Base-by-base conservation (phyloP, 2,113 vertebrate species). In the Capreolus pygargus region DNA sequence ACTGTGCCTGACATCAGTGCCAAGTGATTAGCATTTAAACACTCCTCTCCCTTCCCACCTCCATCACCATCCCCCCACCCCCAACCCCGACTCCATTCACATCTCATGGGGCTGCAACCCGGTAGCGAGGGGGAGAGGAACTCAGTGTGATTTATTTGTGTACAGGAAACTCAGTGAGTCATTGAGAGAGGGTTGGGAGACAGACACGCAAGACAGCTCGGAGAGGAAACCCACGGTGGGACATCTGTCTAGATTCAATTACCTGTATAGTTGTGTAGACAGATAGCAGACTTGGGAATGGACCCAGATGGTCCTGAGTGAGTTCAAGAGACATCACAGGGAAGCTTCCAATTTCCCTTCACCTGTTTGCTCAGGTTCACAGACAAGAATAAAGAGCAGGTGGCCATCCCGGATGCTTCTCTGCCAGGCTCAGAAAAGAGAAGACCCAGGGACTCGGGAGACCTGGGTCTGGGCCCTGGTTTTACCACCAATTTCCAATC, bases 391-490 rank as follows among this genome's bases (percentile, higher is more conserved):
- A 4, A 52, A 86, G 36, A 57, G 3, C 2, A 7, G 23, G 23
- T 8, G 0, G 0, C 33, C 74, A 10, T 4, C 78, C 45, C 0
- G 0, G 14, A 21, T 4, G 10, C 61, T 78, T 43, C 1, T 1
- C 0, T 13, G 82, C 23, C 4, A 1, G 5, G 25, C 43, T 89
- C 39, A 11, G 85, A 45, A 9, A 3, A 2, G 36, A 15, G 45
- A 84, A 12, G 16, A 33, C 19, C 28, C 15, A 1, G 79, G 60
- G 30, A 17, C 39, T 43, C 10, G 1, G 30, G 50, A 57, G 12
- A 7, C 10, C 43, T 2, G 9, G 8, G 7, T 47, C 33, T 0
- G 2, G 33, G 55, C 5, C 2, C 13, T 7, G 67, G 8, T 27
- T 47, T 39, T 8, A 5, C 17, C 74, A 19, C 23, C 52, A 36